Percentiles rank a stretch among this genome's conserved stretches.
phyloP scores from a whole-genome alignment of 2,888 invertebrate genomes.

The Xestia xanthographa region DNA sequence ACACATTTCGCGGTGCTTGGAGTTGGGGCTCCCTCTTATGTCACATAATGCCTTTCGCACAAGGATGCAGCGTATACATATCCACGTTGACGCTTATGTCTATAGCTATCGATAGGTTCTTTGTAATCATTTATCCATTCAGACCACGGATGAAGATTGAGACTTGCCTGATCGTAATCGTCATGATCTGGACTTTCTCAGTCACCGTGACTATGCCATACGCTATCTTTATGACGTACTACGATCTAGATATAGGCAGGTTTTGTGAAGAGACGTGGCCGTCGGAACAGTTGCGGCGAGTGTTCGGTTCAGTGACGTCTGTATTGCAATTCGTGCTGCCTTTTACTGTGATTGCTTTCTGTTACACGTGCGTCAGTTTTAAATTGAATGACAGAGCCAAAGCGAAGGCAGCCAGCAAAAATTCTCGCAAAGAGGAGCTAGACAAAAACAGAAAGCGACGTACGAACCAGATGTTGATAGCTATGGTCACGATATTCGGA shows the following conservation, averaged over 20 bases:
- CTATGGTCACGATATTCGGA: conserved; percentile 99
- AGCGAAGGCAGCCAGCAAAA: conserved; percentile 95
- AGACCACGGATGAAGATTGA: conserved; percentile 97
- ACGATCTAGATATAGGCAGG: conserved; percentile 85
- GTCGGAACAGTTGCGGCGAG: conserved; percentile 93
- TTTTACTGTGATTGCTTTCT: conserved; percentile 97
- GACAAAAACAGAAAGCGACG: conserved; percentile 97
- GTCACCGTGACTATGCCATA: conserved; percentile 97
- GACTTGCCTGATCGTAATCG: conserved; percentile 96
- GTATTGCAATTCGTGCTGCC: conserved; percentile 98
- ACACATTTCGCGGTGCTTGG: conserved; percentile 98
- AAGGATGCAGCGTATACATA: conserved; percentile 99
- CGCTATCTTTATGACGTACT: conserved; percentile 94
- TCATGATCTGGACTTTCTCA: conserved; percentile 97
- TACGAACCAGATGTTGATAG: conserved; percentile 99
- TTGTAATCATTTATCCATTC: conserved; percentile 99
- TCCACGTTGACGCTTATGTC: conserved; percentile 99
- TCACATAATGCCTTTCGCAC: conserved; percentile 97
- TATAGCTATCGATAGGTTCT: conserved; percentile 99
- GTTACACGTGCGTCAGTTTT: conserved; percentile 97
- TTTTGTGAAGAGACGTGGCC: conserved; percentile 98
- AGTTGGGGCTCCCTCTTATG: conserved; percentile 97
- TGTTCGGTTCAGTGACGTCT: conserved; percentile 97
- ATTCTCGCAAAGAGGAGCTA: conserved; percentile 96
- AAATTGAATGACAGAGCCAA: conserved; percentile 96